phyloP scores from a whole-genome alignment of 2,888 invertebrate genomes.

The Tromatobia lineatoria region DNA sequence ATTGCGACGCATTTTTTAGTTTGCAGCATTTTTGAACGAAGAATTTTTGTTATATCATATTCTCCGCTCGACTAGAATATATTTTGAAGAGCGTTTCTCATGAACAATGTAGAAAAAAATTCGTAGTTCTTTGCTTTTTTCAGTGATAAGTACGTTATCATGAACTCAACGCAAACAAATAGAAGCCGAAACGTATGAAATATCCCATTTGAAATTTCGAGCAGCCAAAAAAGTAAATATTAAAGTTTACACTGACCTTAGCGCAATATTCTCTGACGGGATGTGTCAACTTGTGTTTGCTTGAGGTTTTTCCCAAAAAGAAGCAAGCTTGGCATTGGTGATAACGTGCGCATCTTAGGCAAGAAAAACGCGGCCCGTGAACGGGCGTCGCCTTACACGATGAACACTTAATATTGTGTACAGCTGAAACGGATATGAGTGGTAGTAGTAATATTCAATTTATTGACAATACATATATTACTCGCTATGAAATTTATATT shows the following conservation, averaged over 20 bases:
- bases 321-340: conserved; percentile 91
- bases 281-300: conserved; percentile 89
- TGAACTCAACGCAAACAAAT: neutral
- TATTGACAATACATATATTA: no score
- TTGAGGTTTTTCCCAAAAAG: conserved; percentile 87
- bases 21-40: no score
- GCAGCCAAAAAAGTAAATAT: neutral
- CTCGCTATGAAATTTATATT: no score
- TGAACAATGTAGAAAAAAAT: no score
- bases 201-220: neutral
- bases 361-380: conserved; percentile 88
- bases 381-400: conserved; percentile 88
- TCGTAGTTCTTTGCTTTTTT: no score
- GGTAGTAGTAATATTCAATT: no score
- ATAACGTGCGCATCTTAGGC: conserved; percentile 89
- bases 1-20: no score
- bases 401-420: conserved; percentile 88
- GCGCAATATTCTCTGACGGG: conserved; percentile 89
- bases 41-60: no score
- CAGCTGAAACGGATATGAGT: conserved; percentile 84
- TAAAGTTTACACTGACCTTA: conserved; percentile 81
- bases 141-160: no score
- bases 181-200: neutral
- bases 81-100: no score
- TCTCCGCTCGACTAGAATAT: no score